phyloP scores from a whole-genome alignment of 2,797 vertebrate genomes.

The Columba guinea region DNA sequence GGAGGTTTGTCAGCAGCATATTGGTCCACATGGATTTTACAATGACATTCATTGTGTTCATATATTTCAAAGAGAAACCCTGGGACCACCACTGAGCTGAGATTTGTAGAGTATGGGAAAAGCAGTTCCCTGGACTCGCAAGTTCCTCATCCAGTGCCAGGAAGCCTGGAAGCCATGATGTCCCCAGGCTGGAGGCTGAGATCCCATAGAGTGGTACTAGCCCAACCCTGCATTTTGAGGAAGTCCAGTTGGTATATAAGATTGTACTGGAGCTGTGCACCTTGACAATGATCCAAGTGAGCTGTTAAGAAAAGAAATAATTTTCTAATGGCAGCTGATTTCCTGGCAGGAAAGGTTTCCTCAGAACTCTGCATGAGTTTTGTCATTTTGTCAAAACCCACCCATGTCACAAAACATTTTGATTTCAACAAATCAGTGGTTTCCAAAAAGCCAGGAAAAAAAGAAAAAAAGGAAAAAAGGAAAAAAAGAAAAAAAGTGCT shows the following conservation, averaged over 20 bases:
- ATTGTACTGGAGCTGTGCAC: background rate
- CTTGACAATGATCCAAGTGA: background rate
- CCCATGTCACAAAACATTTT: slow-evolving; percentile 43
- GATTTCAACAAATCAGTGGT: slow-evolving; percentile 43
- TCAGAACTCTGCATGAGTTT: slow-evolving; percentile 36
- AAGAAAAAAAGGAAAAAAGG: too few relatives aligned
- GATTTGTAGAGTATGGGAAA: background rate
- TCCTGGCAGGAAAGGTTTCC: slow-evolving; percentile 44
- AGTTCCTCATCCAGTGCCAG: background rate
- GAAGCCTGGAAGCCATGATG: background rate
- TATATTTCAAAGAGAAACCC: slow-evolving; percentile 21
- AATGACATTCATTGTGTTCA: background rate
- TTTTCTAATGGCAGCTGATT: slow-evolving; percentile 43
- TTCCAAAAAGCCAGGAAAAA: background rate
- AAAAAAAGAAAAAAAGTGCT: background rate
- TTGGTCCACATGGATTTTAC: background rate
- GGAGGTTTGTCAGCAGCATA: background rate
- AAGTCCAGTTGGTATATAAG: background rate
- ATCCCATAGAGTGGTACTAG: background rate
- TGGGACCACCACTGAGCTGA: background rate
- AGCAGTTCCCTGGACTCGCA: background rate
- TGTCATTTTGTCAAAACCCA: slow-evolving; percentile 31
- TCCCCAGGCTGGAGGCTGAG: background rate
- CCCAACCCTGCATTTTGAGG: background rate
- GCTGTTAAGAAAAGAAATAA: slow-evolving; percentile 32